phyloP scores from a whole-genome alignment of 2,113 vertebrate species.

The Okapia johnstoni region DNA sequence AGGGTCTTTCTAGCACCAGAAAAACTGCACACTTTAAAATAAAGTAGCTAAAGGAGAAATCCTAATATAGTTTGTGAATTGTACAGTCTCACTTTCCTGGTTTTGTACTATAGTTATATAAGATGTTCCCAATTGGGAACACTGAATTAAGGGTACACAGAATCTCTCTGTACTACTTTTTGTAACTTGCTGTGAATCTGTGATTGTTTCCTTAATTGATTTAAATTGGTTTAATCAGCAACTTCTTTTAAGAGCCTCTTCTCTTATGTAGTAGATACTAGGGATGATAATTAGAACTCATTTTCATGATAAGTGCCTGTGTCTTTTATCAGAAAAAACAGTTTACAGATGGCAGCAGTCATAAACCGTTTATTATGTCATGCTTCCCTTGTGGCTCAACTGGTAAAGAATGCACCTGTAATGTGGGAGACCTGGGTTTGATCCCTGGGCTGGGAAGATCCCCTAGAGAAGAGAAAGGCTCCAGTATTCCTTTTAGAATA shows the following conservation, averaged over 20 bases:
- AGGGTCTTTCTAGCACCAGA: neutral
- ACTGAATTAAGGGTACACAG: neutral
- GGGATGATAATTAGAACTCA: conserved; percentile 2
- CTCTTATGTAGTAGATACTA: neutral
- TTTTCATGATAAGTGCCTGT: neutral
- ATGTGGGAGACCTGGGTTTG: neutral
- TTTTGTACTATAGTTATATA: neutral
- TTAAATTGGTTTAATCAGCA: neutral
- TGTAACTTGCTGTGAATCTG: neutral
- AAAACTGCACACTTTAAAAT: neutral
- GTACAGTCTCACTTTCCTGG: neutral
- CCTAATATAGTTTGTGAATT: neutral
- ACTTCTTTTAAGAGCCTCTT: neutral
- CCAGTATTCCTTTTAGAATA: neutral
- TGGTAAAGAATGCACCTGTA: neutral
- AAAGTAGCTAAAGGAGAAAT: neutral
- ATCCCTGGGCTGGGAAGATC: neutral
- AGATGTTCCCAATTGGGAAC: neutral
- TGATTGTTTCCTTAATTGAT: neutral
- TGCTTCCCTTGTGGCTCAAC: neutral
- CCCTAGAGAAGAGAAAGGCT: neutral
- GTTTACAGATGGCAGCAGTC: neutral
- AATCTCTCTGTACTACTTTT: neutral
- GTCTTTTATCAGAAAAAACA: conserved; percentile 14
- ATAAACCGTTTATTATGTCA: neutral